Conservation (phyloP, 2,113 vertebrate species). For the Macaca mulatta region DNA sequence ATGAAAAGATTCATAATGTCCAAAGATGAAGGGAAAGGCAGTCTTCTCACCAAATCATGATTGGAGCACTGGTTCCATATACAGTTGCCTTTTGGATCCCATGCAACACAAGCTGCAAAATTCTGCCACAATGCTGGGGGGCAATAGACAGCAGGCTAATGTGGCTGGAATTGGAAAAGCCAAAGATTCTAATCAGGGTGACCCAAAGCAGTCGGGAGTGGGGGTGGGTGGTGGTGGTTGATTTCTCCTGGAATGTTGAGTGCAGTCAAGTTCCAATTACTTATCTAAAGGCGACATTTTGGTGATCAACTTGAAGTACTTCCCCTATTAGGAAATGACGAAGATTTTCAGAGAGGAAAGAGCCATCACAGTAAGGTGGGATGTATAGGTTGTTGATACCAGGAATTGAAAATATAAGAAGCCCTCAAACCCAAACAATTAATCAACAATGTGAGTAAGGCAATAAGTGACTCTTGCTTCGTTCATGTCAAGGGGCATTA, state of each 20-base stretch:
- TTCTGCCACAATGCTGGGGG: fast-evolving
- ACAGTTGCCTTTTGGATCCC: background rate
- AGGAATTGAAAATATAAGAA: background rate
- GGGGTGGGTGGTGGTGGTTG: background rate
- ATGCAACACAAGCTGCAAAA: background rate
- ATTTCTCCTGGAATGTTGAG: background rate
- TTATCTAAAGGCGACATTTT: background rate
- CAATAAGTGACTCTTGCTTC: background rate
- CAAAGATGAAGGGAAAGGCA: background rate
- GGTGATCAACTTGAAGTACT: background rate
- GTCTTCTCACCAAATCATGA: background rate
- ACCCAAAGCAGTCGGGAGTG: too few species aligned
- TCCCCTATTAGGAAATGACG: background rate
- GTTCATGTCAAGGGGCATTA: background rate
- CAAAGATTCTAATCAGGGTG: background rate
- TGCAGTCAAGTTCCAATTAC: background rate
- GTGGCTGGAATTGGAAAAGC: background rate
- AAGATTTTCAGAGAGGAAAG: background rate
- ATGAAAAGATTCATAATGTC: background rate
- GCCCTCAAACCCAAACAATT: background rate
- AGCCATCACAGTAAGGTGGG: background rate
- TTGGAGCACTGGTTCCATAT: background rate
- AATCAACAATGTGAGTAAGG: background rate
- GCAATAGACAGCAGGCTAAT: background rate
- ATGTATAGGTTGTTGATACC: background rate